Percentiles rank a stretch among this genome's conserved stretches.
These are phyloP conservation scores for Brienomyrus brachyistius DNA, from an alignment of 2,113 vertebrate genomes.

Conservation along the genomic window DNA sequence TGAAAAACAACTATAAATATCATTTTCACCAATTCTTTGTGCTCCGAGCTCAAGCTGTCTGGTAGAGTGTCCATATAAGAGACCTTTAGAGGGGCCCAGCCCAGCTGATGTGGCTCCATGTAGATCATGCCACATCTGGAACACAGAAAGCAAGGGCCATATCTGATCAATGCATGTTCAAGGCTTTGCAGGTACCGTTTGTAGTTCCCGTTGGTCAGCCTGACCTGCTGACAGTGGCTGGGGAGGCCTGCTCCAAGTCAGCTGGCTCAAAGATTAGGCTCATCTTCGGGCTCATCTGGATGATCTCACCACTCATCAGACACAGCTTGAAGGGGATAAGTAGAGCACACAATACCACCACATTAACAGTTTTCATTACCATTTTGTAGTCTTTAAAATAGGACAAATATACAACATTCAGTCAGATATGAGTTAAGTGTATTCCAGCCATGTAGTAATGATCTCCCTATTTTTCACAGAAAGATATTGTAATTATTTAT, in stretches of 20 bases:
- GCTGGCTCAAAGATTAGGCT: conserved; percentile 87
- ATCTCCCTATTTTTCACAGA: background rate
- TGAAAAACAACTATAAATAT: background rate
- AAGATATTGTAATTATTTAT: background rate
- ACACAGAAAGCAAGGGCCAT: background rate
- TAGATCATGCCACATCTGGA: conserved; percentile 92
- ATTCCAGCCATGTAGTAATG: background rate
- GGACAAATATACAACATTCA: background rate
- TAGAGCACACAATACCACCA: background rate
- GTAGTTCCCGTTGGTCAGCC: background rate
- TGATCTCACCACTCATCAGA: conserved; percentile 93
- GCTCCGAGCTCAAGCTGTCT: conserved; percentile 58
- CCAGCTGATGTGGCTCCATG: conserved; percentile 84
- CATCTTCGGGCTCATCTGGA: conserved; percentile 90
- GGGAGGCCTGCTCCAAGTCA: conserved; percentile 84
- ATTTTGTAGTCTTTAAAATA: background rate
- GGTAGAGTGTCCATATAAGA: conserved; percentile 81
- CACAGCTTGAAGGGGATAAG: conserved; percentile 66
- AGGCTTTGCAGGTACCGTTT: background rate
- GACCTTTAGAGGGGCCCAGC: conserved; percentile 81
- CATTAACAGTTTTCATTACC: background rate
- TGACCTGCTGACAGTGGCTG: conserved; percentile 88
- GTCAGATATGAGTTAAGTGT: background rate
- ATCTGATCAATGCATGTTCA: background rate
- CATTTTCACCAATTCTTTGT: conserved; percentile 66